phyloP scores from a whole-genome alignment of 2,888 invertebrate genomes.

The Stenichneumon culpator region DNA sequence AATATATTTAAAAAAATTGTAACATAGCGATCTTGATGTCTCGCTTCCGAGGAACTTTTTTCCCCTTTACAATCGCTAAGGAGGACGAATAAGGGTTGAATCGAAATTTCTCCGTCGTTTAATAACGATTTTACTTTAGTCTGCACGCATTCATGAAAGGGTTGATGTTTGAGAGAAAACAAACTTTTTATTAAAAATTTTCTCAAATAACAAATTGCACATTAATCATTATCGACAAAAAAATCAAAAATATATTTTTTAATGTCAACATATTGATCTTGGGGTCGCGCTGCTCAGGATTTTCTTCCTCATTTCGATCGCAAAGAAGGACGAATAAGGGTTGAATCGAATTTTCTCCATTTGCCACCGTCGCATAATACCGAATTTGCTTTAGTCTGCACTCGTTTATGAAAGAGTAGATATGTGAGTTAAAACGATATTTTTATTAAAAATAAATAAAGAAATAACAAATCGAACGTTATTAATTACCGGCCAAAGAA shows the following conservation, averaged over 20 bases:
- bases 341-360: no score
- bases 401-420: no score
- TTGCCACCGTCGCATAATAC: no score
- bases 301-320: no score
- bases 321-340: no score
- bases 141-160: slow-evolving; percentile 53
- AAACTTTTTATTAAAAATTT: no score
- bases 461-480: not conserved
- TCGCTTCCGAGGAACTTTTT: not conserved
- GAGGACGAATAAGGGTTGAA: slow-evolving; percentile 32
- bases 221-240: no score
- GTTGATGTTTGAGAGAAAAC: not conserved
- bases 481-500: not conserved
- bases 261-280: no score
- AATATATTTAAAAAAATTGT: not conserved
- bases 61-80: not conserved
- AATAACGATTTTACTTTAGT: slow-evolving; percentile 37
- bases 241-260: no score
- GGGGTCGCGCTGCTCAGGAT: no score
- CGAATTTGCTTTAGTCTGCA: no score
- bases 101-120: slow-evolving; percentile 25
- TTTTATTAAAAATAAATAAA: not conserved
- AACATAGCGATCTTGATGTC: not conserved
- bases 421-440: not conserved
- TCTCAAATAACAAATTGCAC: no score